phyloP scores from a whole-genome alignment of 2,113 vertebrate species.

The Crotophaga sulcirostris region DNA sequence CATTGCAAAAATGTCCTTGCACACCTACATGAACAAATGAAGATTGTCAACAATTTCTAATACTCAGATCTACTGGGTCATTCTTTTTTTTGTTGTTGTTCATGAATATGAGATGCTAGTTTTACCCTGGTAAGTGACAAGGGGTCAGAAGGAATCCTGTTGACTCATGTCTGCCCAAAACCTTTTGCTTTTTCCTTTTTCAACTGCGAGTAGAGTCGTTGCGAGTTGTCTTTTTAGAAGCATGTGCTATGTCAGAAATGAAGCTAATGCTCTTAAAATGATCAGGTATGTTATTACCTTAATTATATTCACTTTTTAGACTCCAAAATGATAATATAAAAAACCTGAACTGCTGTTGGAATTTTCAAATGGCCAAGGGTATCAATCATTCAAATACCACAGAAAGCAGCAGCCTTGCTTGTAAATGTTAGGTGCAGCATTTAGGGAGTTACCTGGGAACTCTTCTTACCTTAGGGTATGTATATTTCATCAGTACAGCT shows the following conservation, averaged over 20 bases:
- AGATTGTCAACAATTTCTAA: not conserved
- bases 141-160: not conserved
- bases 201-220: not conserved
- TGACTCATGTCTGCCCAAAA: not conserved
- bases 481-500: not conserved
- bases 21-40: not conserved
- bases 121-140: not conserved
- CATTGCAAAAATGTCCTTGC: not conserved
- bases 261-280: fast-evolving
- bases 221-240: not conserved
- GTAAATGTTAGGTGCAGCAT: not conserved
- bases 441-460: not conserved
- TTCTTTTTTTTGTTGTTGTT: not conserved
- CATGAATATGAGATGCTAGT: not conserved
- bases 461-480: not conserved
- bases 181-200: not conserved
- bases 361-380: not conserved
- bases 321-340: not conserved
- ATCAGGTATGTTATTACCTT: not conserved
- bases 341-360: not conserved
- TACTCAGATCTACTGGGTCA: not conserved
- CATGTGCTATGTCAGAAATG: not conserved
- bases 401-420: not conserved
- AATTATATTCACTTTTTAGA: not conserved
- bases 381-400: not conserved